Evolutionary conservation across 2,797 vertebrate species (phyloP), one percentile per base, ranked within the genome.

Genomic region (Manis pentadactyla): DNA sequence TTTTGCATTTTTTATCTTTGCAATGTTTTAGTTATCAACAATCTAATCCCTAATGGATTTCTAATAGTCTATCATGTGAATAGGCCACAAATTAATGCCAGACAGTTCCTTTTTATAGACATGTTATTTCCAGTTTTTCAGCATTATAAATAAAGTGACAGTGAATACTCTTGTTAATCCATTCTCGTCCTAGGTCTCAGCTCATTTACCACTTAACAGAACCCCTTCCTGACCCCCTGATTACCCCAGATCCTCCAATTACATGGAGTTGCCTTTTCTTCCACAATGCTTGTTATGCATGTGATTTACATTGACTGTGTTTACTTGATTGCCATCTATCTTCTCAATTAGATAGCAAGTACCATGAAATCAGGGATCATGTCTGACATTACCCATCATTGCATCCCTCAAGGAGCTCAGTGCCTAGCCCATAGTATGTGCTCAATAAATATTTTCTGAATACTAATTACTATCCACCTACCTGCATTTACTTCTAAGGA

Each of bases 21-120:
- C 59, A 57, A 85, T 63, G 84, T 81, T 95, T 94, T 78, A 69
- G 25, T 73, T 64, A 89, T 87, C 9, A 95, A 96, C 92, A 93
- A 61, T 78, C 75, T 82, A 95, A 57, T 94, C 95, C 71, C 85
- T 94, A 85, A 87, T 96, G 79, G 59, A 63, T 91, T 95, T 94
- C 55, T 84, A 71, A 87, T 71, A 85, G 69, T 68, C 73, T 92
- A 1, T 82, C 29, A 39, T 39, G 37, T 39, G 37, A 39, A 6
- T 61, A 17, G 69, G 23, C 10, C 39, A 68, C 69, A 90, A 85
- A 94, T 90, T 90, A 90, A 88, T 89, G 19, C 34, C 31, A 25
- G 49, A 74, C 75, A 31, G 0, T 73, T 77, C 17, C 15, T 94
- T 95, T 69, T 34, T 77, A n/a, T 46, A 78, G n/a, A 21, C 17